Evolutionary conservation across 1,140 invertebrate species (phyloP).

Genomic region (Branchinecta lynchi): DNA sequence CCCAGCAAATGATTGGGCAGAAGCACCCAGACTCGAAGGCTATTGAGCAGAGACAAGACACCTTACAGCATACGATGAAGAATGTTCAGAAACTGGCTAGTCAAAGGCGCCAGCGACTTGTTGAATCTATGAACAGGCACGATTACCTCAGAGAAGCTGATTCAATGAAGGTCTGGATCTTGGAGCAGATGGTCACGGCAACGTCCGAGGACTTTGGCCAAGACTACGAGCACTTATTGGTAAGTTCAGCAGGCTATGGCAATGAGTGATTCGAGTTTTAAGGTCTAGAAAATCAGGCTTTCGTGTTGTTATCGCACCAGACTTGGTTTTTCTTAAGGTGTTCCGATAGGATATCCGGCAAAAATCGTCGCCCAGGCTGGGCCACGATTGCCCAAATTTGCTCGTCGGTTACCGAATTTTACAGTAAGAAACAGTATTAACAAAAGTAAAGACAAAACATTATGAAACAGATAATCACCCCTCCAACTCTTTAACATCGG

Average conservation of each 20-base stretch:
- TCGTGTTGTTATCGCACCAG: no score
- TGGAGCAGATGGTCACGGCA: conserved; percentile 75
- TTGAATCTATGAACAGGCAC: conserved; percentile 78
- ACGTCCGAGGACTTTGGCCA: conserved; percentile 90
- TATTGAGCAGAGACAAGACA: conserved; percentile 57
- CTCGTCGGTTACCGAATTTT: no score
- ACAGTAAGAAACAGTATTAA: no score
- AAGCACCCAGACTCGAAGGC: conserved; percentile 61
- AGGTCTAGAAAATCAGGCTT: no score
- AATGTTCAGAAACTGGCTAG: conserved; percentile 63
- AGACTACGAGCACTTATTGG: conserved; percentile 87
- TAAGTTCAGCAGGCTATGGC: conserved; percentile 30
- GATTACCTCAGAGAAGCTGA: conserved; percentile 69
- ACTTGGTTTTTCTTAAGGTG: no score
- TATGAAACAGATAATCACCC: no score
- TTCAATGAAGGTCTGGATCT: conserved; percentile 75
- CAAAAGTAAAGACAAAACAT: no score
- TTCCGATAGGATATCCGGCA: no score
- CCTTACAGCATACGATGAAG: conserved; percentile 58
- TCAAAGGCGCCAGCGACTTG: conserved; percentile 60
- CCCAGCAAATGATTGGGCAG: conserved; percentile 53
- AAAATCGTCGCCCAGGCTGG: no score
- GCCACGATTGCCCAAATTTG: no score
- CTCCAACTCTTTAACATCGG: no score
- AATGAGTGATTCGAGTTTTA: no score